Evolutionary conservation across 2,113 vertebrate species (phyloP).

Genomic region (Apus apus): DNA sequence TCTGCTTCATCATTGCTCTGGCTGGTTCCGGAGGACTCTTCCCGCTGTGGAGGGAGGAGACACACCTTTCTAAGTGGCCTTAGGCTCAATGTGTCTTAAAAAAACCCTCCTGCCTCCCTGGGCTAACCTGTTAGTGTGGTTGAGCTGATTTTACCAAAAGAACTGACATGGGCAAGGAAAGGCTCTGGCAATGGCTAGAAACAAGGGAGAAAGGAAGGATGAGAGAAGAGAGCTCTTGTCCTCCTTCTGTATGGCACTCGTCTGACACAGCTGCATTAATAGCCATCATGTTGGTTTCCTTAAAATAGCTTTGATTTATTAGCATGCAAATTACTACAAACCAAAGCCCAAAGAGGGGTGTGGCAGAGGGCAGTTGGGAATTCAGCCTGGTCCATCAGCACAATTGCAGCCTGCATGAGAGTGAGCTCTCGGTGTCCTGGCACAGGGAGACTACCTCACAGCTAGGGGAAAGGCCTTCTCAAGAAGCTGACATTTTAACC

Average conservation of each 20-base stretch:
- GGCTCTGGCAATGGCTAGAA: background rate
- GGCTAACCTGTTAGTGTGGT: background rate
- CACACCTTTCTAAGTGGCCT: constrained; percentile 44
- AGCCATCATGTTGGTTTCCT: background rate
- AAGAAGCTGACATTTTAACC: background rate
- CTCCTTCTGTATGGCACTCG: background rate
- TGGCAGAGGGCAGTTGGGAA: background rate
- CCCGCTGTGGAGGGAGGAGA: background rate
- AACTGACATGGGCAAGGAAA: background rate
- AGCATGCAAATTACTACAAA: background rate
- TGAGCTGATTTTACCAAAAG: background rate
- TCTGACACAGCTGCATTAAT: background rate
- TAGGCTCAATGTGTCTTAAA: constrained; percentile 60
- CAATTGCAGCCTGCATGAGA: background rate
- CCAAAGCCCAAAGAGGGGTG: background rate
- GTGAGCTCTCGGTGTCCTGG: background rate
- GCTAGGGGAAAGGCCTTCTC: background rate
- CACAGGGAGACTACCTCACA: constrained; percentile 18
- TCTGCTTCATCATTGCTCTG: background rate
- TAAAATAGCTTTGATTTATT: background rate
- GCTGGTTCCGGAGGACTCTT: background rate
- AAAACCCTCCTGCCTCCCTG: constrained; percentile 11
- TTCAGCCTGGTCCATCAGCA: background rate
- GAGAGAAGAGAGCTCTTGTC: background rate
- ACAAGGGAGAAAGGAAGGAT: background rate